Base-by-base conservation (phyloP, 1,140 invertebrate genomes). In the Brachionus rotundiformis region DNA sequence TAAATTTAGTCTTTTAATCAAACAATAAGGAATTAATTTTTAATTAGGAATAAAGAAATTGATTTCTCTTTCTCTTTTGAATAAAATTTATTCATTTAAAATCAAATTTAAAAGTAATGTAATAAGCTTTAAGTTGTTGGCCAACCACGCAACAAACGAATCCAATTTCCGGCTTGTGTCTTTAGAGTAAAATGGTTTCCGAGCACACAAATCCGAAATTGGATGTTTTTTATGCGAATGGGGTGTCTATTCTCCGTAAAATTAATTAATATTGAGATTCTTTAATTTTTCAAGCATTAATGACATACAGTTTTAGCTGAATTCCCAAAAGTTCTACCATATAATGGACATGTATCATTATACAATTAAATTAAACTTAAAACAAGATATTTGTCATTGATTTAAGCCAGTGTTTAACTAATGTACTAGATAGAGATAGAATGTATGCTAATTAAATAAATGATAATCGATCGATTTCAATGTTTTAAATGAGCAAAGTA, bases 391-490 rank as follows among this genome's bases (percentile, higher is more conserved):
- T 19, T 54, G 47, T 23, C 4, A 54, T 25, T 54, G 47, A 54
- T 54, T 54, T 54, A 19, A n/a, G 47, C 16, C 47, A 16, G 4
- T 19, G 23, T 54, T 54, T 19, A 54, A 19, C 23, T 19, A 19
- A 19, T 54, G 47, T 54, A 19, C 47, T 54, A 54, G 47, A 54
- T 23, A 16, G 47, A 54, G 47, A 54, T 54, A 54, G 47, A 54
- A 19, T 5, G 19, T 54, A 54, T 54, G 47, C 47, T 54, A 54
- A 54, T 54, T 19, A 19, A 16, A 54, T 54, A 54, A 19, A 54
- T 54, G 47, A 54, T 54, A 54, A 54, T 54, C 47, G 47, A 54
- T 54, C 47, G 47, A 54, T 54, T 54, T 54, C 8, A 54, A 54
- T 54, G 47, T 54, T 54, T 54, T 8, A 54, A 54, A 54, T 19